These are phyloP conservation scores for Hipparchia sbordonii DNA, from an alignment of 2,888 invertebrate genomes.

Conservation along the genomic window DNA sequence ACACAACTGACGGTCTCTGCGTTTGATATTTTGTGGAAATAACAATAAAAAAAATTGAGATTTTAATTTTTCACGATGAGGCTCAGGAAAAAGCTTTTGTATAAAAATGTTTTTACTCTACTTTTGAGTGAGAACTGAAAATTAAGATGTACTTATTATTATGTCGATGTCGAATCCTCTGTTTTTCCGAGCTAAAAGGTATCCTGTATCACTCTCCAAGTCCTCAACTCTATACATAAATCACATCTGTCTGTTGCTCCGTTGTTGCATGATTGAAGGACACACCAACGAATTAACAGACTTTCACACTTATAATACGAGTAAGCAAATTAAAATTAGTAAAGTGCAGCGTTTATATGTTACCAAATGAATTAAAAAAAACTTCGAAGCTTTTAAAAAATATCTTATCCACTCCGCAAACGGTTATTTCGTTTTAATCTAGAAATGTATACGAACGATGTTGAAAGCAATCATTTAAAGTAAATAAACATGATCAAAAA, in stretches of 20 bases:
- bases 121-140: background rate
- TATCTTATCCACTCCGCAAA: background rate
- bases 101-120: background rate
- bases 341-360: background rate
- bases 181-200: too few species aligned
- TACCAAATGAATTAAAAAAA: background rate
- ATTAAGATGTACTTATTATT: background rate
- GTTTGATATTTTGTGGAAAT: conserved; percentile 26
- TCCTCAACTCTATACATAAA: too few species aligned
- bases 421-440: conserved; percentile 13
- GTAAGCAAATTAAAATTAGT: too few species aligned
- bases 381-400: background rate
- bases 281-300: too few species aligned
- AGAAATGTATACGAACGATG: background rate
- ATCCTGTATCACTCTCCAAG: too few species aligned
- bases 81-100: background rate
- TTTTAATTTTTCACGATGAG: conserved; percentile 3
- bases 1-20: conserved; percentile 14
- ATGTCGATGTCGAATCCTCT: too few species aligned
- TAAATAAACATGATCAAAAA: conserved; percentile 8
- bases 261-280: too few species aligned
- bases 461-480: conserved; percentile 1
- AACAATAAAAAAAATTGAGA: conserved; percentile 10
- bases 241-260: too few species aligned
- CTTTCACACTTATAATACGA: too few species aligned